Evolutionary conservation across 2,113 vertebrate species (phyloP).

Genomic region (Stegostoma tigrinum): DNA sequence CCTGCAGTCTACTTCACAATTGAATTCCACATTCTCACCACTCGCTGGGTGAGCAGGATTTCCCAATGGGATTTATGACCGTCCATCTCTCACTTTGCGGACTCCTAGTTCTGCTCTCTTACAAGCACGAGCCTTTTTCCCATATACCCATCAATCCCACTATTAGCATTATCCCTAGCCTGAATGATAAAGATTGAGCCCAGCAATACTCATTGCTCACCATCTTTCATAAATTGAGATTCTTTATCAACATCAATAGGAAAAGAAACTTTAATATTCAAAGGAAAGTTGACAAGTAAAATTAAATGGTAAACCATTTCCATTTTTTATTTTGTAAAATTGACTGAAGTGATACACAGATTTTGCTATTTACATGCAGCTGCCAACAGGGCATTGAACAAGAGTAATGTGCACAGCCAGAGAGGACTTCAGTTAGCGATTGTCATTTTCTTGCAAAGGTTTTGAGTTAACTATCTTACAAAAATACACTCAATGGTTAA

Average conservation of each 20-base stretch:
- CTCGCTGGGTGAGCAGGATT: not conserved
- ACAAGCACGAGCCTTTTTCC: not conserved
- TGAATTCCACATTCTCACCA: not conserved
- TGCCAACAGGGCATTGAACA: conserved; percentile 56
- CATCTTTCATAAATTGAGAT: not conserved
- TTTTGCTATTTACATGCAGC: conserved; percentile 64
- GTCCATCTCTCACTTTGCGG: not conserved
- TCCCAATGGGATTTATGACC: not conserved
- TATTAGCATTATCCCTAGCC: not conserved
- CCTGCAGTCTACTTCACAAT: not conserved
- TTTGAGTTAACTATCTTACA: conserved; percentile 56
- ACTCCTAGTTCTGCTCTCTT: not conserved
- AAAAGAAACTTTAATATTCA: not conserved
- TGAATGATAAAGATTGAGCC: not conserved
- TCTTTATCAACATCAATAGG: too few species aligned
- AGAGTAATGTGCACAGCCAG: conserved; percentile 53
- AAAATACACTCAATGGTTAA: conserved; percentile 60
- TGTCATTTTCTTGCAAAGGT: conserved; percentile 65
- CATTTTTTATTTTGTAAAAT: conserved; percentile 61
- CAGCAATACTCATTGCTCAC: not conserved
- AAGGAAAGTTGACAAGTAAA: not conserved
- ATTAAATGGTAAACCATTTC: conserved; percentile 38
- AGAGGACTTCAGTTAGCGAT: conserved; percentile 60
- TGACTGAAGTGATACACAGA: conserved; percentile 72
- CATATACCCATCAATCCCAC: not conserved